Percentiles rank a stretch among this genome's conserved stretches.
Evolutionary conservation across 2,888 invertebrate species (phyloP).

Genomic region (Amblyjoppa fuscipennis): DNA sequence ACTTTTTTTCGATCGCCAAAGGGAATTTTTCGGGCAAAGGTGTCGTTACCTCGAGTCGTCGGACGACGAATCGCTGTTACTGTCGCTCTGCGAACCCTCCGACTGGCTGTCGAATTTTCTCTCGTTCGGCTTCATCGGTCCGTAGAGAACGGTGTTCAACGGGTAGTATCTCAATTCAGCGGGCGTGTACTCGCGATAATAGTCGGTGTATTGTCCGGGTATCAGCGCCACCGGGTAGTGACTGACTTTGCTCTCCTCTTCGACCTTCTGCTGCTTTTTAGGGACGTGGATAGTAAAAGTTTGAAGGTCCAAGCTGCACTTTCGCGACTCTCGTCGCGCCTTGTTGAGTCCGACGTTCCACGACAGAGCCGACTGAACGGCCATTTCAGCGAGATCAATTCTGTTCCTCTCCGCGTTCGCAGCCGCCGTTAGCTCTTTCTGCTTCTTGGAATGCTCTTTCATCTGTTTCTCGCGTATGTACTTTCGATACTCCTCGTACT

Average conservation of each 20-base stretch:
- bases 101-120: conserved; percentile 86
- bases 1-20: conserved; percentile 17
- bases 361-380: conserved; percentile 93
- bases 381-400: conserved; percentile 92
- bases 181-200: conserved; percentile 92
- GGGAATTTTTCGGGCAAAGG: conserved; percentile 46
- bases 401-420: conserved; percentile 86
- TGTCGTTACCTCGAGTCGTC: conserved; percentile 85
- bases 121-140: conserved; percentile 86
- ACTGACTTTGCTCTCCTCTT: conserved; percentile 87
- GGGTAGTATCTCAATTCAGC: conserved; percentile 97
- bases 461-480: conserved; percentile 90
- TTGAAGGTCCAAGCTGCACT: conserved; percentile 96
- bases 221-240: conserved; percentile 97
- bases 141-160: conserved; percentile 94
- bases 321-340: conserved; percentile 90
- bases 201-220: conserved; percentile 98
- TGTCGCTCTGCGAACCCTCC: conserved; percentile 86
- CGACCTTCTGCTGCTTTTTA: conserved; percentile 86
- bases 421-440: conserved; percentile 88
- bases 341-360: conserved; percentile 96
- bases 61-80: conserved; percentile 84
- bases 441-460: conserved; percentile 89
- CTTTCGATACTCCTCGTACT: conserved; percentile 96
- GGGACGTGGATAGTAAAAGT: conserved; percentile 94